A percentile compares a stretch with the other conserved stretches of the same genome.
These are phyloP conservation scores for Drosophila lutescens DNA, from an alignment of 2,888 invertebrate genomes.

Conservation along the genomic window DNA sequence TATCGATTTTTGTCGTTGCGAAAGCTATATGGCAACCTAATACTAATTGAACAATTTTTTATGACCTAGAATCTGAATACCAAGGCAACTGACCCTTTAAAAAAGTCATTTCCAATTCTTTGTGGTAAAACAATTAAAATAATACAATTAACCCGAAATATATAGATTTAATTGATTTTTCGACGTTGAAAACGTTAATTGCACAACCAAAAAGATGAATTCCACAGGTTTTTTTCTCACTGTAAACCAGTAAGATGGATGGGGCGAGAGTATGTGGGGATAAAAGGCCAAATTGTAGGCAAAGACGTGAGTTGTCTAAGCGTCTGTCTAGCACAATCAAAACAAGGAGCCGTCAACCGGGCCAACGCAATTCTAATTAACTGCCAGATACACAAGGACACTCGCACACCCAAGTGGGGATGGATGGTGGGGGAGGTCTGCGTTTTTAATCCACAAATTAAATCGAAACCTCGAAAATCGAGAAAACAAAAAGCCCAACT, in stretches of 20 bases:
- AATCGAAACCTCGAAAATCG: conserved; percentile 16
- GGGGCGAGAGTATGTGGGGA: background rate
- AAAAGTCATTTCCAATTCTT: too few relatives aligned
- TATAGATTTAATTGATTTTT: too few relatives aligned
- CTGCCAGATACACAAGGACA: conserved; percentile 48
- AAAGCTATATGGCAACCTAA: too few relatives aligned
- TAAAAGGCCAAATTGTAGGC: conserved; percentile 27
- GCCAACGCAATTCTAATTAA: conserved; percentile 52
- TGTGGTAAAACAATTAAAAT: too few relatives aligned
- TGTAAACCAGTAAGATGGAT: background rate
- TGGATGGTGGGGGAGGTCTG: conserved; percentile 1
- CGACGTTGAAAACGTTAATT: too few relatives aligned
- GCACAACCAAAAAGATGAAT: background rate
- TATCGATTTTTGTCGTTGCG: too few relatives aligned
- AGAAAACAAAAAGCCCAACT: background rate
- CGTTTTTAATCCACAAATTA: conserved; percentile 30
- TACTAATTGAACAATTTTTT: too few relatives aligned
- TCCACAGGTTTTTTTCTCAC: background rate
- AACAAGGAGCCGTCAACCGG: conserved; percentile 33
- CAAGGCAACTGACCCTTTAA: too few relatives aligned
- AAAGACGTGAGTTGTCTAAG: conserved; percentile 39
- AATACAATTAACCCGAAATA: too few relatives aligned
- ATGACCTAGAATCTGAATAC: too few relatives aligned
- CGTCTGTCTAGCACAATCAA: conserved; percentile 53
- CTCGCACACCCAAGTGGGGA: conserved; percentile 2